These are phyloP conservation scores for Tubiluchus corallicola DNA, from an alignment of 2,888 invertebrate genomes.

Conservation along the genomic window DNA sequence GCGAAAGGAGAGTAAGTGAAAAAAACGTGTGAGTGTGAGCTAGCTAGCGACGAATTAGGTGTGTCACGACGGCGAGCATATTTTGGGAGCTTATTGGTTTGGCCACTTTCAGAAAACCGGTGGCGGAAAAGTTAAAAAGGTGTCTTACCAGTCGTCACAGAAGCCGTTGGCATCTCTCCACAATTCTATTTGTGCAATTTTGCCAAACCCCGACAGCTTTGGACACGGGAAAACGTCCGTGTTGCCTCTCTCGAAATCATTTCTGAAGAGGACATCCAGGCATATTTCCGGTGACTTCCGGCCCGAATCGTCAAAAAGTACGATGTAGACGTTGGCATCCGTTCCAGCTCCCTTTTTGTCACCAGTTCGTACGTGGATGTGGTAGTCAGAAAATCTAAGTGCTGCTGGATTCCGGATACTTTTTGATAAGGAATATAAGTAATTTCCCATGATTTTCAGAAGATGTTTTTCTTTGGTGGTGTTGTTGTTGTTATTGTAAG, in stretches of 20 bases:
- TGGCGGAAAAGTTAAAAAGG: neutral
- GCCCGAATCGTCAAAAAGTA: conserved; percentile 25
- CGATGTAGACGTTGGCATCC: conserved; percentile 28
- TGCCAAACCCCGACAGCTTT: conserved; percentile 14
- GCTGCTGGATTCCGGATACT: too few relatives aligned
- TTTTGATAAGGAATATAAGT: too few relatives aligned
- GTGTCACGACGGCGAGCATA: too few relatives aligned
- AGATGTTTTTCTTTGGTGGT: too few relatives aligned
- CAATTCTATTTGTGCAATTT: conserved; percentile 23
- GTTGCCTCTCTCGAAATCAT: conserved; percentile 26
- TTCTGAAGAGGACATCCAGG: conserved; percentile 24
- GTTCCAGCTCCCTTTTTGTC: conserved; percentile 28
- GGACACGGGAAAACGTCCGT: conserved; percentile 22
- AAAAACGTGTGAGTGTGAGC: too few relatives aligned
- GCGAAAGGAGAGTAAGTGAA: too few relatives aligned
- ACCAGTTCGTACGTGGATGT: conserved; percentile 30
- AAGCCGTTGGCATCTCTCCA: conserved; percentile 27
- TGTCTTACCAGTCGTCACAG: conserved; percentile 26
- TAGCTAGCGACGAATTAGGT: too few relatives aligned
- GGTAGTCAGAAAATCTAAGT: too few relatives aligned
- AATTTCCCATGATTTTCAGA: too few relatives aligned
- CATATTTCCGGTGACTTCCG: conserved; percentile 20
- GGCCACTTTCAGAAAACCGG: too few relatives aligned
- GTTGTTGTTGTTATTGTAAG: too few relatives aligned
- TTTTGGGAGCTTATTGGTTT: too few relatives aligned